A percentile compares a stretch with the other conserved stretches of the same genome.
Conservation (phyloP, 2,888 invertebrate genomes). For the Drepanosiphum platanoidis region DNA sequence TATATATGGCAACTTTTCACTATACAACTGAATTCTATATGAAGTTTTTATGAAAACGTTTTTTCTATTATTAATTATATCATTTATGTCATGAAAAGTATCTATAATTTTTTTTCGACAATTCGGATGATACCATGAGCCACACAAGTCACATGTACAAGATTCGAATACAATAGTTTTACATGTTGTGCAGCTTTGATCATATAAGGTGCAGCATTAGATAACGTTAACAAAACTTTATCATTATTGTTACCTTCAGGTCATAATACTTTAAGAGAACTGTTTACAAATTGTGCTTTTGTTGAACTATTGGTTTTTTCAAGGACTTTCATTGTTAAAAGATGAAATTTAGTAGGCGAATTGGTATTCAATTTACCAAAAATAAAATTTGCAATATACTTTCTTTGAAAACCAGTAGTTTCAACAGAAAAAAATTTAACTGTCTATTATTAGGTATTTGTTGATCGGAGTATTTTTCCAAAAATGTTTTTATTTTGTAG, state of each 20-base stretch:
- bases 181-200: background rate
- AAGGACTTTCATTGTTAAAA: background rate
- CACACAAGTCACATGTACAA: too few species aligned
- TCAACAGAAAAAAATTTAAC: too few species aligned
- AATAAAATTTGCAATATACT: background rate
- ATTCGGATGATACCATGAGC: too few species aligned
- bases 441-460: too few species aligned
- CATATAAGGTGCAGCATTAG: background rate
- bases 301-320: background rate
- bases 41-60: too few species aligned
- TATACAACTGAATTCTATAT: too few species aligned
- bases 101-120: too few species aligned
- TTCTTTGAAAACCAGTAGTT: background rate
- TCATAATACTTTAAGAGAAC: background rate
- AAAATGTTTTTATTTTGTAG: too few species aligned
- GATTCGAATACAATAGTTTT: background rate
- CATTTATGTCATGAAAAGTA: too few species aligned
- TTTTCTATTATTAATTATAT: too few species aligned
- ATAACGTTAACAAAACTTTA: background rate
- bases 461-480: too few species aligned
- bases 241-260: background rate
- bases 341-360: slow-evolving; percentile 1
- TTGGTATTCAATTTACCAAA: background rate
- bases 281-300: background rate
- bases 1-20: too few species aligned